These are phyloP conservation scores for Paramuricea clavata DNA, from an alignment of 92 coral and sea anemone species.

Conservation along the genomic window DNA sequence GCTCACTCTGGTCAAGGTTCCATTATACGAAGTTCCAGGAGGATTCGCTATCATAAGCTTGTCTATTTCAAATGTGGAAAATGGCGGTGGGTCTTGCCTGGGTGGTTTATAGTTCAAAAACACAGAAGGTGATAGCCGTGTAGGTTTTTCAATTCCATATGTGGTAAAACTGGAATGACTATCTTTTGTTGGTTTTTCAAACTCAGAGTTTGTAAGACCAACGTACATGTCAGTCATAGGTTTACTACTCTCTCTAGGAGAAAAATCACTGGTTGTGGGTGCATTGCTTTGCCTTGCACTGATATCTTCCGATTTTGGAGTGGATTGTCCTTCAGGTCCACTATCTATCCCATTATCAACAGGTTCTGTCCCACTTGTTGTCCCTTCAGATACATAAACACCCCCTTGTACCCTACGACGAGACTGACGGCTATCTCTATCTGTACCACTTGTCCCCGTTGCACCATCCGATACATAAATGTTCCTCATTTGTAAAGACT, in stretches of 20 bases:
- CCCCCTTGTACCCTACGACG: conserved; percentile 42
- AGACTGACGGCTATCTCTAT: conserved; percentile 49
- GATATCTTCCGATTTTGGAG: conserved; percentile 36
- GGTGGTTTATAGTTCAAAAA: not conserved
- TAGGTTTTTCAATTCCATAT: not conserved
- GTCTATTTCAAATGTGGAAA: conserved; percentile 2
- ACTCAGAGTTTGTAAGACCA: not conserved
- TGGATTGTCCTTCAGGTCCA: conserved; percentile 32
- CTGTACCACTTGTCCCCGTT: conserved; percentile 60
- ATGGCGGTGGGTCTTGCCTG: not conserved
- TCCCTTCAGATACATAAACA: conserved; percentile 91
- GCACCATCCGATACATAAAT: conserved; percentile 6
- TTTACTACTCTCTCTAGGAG: not conserved
- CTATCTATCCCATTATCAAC: conserved; percentile 51
- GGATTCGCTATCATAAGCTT: not conserved
- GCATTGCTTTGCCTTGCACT: conserved; percentile 17
- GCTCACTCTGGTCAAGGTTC: not conserved
- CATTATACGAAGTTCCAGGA: not conserved
- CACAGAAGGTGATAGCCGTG: not conserved
- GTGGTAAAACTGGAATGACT: not conserved
- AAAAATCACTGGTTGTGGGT: not conserved
- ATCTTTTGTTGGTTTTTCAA: not conserved
- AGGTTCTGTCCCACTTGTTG: conserved; percentile 76
- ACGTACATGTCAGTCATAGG: not conserved
- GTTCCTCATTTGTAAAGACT: not conserved